A percentile compares a stretch with the other conserved stretches of the same genome.
Evolutionary conservation across 2,888 invertebrate genomes (phyloP).

Genomic region (Sabatieria punctata): DNA sequence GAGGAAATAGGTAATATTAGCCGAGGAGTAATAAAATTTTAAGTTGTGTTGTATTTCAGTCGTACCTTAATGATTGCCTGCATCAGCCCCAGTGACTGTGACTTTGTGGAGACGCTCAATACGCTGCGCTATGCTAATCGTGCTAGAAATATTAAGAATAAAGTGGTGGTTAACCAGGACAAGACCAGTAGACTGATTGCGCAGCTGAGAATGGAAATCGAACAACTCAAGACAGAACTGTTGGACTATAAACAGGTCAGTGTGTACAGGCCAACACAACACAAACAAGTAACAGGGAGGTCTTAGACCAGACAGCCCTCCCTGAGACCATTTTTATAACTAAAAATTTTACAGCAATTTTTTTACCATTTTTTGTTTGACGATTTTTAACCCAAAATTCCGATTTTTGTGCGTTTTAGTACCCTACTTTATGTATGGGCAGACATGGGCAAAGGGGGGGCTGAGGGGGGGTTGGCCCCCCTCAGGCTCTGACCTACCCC

Average conservation of each 20-base stretch:
- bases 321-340: no score
- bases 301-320: no score
- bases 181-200: constrained; percentile 57
- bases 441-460: no score
- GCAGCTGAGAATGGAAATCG: constrained; percentile 66
- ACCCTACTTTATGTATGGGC: no score
- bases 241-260: constrained; percentile 67
- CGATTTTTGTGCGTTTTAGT: no score
- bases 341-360: no score
- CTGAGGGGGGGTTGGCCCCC: no score
- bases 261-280: no score
- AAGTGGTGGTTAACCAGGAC: constrained; percentile 60
- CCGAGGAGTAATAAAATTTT: constrained; percentile 34
- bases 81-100: constrained; percentile 86
- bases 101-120: constrained; percentile 96
- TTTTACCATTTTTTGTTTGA: no score
- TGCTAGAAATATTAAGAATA: constrained; percentile 92
- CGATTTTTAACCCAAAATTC: no score
- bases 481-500: no score
- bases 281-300: no score
- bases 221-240: constrained; percentile 68
- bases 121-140: constrained; percentile 93
- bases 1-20: constrained; percentile 50
- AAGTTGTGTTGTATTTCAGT: constrained; percentile 49
- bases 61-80: constrained; percentile 98